Base-by-base conservation (phyloP, 2,888 invertebrate species). In the Globia sparganii region DNA sequence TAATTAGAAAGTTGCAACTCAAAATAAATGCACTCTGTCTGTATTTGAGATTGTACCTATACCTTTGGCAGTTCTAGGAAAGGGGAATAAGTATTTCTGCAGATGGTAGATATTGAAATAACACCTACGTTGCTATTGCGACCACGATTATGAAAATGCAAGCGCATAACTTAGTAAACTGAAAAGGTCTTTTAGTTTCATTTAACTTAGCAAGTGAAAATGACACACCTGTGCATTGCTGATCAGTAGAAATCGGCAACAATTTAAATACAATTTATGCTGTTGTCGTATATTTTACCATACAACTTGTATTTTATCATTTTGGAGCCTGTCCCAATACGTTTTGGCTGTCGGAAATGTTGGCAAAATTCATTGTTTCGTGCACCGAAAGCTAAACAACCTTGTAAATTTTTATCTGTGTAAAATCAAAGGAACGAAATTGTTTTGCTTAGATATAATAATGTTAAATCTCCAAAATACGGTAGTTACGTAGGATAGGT, bases 191-290 rank as follows among this genome's bases (percentile, higher is more conserved):
- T 86, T 86, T 78, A 81, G 81, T 83, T 88, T 78, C 68, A 77
- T 87, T 91, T 91, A 90, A 89, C 90, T 92, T 90, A 90, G 92
- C 90, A 91, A 94, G 95, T 95, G 94, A 94, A 95, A 96, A 93
- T 94, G 89, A 85, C 86, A 87, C 90, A 87, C 81, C 87, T 88
- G 87, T 90, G 95, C 94, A 94, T 95, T 91, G 88, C 87, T 93
- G 94, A 95, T 93, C 89, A 95, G 96, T 95, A 96, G 96, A 96
- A 96, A 96, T 94, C 95, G 91, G 65, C 89, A 89, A 91, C 89
- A 91, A 91, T 94, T 93, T 93, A 91, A 93, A 94, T 95, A 93
- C 93, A 91, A 91, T 93, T 91, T 92, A 94, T 93, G 92, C 92
- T 77, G 89, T 84, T 89, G 88, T 87, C 90, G 91, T 90, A 86